A percentile compares a stretch with the other conserved stretches of the same genome.
These are phyloP conservation scores for Diadegma fenestrale DNA, from an alignment of 2,888 invertebrate genomes.

Conservation along the genomic window DNA sequence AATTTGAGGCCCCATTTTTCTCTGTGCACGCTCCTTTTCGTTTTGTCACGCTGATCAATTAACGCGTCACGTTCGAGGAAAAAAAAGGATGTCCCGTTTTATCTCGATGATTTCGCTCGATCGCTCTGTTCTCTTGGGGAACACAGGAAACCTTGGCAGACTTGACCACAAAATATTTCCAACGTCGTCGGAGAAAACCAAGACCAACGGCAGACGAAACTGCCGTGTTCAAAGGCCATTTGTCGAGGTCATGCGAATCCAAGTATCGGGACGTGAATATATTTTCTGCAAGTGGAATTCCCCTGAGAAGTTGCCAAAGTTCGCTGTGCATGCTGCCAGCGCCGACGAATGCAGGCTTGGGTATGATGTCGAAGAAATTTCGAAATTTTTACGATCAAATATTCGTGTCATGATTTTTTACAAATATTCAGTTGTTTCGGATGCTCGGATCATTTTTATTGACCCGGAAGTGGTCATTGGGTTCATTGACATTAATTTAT, in stretches of 20 bases:
- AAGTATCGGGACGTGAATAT: not conserved
- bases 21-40: conserved; percentile 17
- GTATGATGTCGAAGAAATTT: not conserved
- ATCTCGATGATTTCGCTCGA: not conserved
- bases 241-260: not conserved
- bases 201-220: not conserved
- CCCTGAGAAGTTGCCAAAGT: not conserved
- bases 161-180: not conserved
- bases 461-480: not conserved
- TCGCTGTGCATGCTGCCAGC: not conserved
- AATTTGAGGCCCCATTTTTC: too few species aligned
- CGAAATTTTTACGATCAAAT: not conserved
- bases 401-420: not conserved
- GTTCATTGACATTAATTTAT: not conserved
- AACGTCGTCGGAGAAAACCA: not conserved
- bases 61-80: conserved; percentile 31
- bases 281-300: not conserved
- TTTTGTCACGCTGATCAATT: conserved; percentile 2
- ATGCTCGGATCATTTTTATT: not conserved
- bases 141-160: not conserved
- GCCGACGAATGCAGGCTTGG: not conserved
- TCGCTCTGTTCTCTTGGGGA: not conserved
- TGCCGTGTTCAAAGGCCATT: conserved; percentile 1
- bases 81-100: conserved; percentile 12
- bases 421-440: not conserved